Base-by-base conservation (phyloP, 1,140 invertebrate genomes). In the Drosophila kepulauana region DNA sequence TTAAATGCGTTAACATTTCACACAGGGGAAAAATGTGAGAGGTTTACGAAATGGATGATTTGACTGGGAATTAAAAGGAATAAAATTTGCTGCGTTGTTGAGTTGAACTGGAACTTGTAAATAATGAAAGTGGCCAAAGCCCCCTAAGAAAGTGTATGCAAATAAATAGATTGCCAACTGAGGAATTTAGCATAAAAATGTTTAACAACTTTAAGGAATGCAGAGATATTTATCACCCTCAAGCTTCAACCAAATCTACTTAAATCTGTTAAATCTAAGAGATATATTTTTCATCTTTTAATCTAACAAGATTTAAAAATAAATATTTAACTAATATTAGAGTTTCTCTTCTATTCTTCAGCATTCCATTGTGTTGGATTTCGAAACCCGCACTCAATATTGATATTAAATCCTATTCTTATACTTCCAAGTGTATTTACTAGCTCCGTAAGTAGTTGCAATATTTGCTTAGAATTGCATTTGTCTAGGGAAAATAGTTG, bases 1-100 rank as follows among this genome's bases (percentile, higher is more conserved):
- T 15, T 57, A 13, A 58, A 45, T 45, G 56, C 15, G 13, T 56
- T 52, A 30, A 52, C 49, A 13, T 33, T 30, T 30, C 11, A 30
- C 49, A 30, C 49, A 11, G 13, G 28, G 25, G 4, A 52, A 30
- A 30, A 52, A 13, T 43, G 28, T 33, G 28, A 7, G 5, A 6
- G 6, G 49, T 13, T 52, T 52, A 30, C 11, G 16, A 25, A 43
- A 43, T 43, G 41, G 41, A 13, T 43, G 41, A 51, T 52, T 52
- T 49, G 10, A 49, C 25, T 52, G 49, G 49, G 28, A 30, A 52
- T 33, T 33, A 33, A 52, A 33, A 33, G 25, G 49, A 33, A 30
- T 52, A 25, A 25, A 25, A 25, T 25, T 25, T 25, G 20, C 20
- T 33, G 10, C 28, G 20, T n/a, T 4, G 41, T 13, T 43, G 49